Conservation (phyloP, 2,797 vertebrate species). For the Catostomus latipinnis region DNA sequence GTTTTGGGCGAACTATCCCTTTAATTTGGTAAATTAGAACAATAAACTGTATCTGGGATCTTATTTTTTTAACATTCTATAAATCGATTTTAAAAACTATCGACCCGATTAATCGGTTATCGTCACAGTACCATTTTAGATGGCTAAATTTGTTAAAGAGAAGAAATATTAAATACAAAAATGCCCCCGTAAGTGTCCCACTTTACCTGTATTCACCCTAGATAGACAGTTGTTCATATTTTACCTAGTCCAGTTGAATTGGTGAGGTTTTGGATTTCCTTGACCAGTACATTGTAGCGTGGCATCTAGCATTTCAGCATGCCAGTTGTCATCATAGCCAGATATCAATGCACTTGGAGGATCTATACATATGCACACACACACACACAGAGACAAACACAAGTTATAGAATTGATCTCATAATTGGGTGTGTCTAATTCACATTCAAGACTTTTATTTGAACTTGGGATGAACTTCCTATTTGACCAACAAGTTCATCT, state of each 20-base stretch:
- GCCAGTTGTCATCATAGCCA: conserved; percentile 81
- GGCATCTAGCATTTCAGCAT: conserved; percentile 77
- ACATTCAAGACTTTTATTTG: conserved; percentile 3
- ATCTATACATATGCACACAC: conserved; percentile 68
- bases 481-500: background rate
- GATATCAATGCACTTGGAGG: conserved; percentile 81
- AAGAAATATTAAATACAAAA: too few relatives aligned
- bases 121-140: too few relatives aligned
- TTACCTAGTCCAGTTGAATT: conserved; percentile 89
- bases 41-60: too few relatives aligned
- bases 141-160: too few relatives aligned
- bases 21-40: too few relatives aligned
- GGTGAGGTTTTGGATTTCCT: conserved; percentile 86
- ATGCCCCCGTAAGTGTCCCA: too few relatives aligned
- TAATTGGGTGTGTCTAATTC: background rate
- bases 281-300: conserved; percentile 81
- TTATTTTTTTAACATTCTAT: too few relatives aligned
- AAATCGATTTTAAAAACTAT: too few relatives aligned
- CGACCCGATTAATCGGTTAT: too few relatives aligned
- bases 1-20: too few relatives aligned
- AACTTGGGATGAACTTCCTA: conserved; percentile 7
- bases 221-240: conserved; percentile 5
- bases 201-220: too few relatives aligned
- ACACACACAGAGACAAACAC: conserved; percentile 8
- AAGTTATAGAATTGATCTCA: background rate